A percentile compares a stretch with the other conserved stretches of the same genome.
phyloP scores from a whole-genome alignment of 35 echinoderm and acorn worm species.

The Ptychodera flava region DNA sequence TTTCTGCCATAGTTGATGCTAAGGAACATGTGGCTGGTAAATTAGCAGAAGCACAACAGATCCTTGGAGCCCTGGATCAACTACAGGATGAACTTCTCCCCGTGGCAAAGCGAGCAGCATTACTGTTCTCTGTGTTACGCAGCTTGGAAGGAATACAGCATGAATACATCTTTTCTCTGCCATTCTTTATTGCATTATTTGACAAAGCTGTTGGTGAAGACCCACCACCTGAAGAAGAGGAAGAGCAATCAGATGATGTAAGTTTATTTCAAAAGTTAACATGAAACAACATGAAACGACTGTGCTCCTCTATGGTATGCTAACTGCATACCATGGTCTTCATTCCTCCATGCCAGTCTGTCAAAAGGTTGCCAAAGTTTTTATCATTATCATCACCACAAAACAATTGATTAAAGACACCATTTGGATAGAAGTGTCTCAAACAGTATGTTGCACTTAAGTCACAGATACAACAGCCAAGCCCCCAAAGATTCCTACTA shows the following conservation, averaged over 20 bases:
- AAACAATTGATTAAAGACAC: too few relatives aligned
- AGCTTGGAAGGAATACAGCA: constrained; percentile 69
- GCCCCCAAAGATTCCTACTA: too few relatives aligned
- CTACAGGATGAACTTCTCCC: constrained; percentile 62
- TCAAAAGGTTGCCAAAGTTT: too few relatives aligned
- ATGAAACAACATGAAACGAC: too few relatives aligned
- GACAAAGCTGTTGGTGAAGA: constrained; percentile 86
- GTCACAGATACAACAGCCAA: too few relatives aligned
- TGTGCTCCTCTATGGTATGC: too few relatives aligned
- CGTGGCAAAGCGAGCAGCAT: constrained; percentile 87
- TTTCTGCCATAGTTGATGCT: constrained; percentile 85
- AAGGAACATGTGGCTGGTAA: constrained; percentile 44
- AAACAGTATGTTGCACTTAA: too few relatives aligned
- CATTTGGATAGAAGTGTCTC: too few relatives aligned
- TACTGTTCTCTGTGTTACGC: constrained; percentile 62
- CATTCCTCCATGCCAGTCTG: too few relatives aligned
- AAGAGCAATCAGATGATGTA: constrained; percentile 14
- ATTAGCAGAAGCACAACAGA: constrained; percentile 53
- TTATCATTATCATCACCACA: too few relatives aligned
- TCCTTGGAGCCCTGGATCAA: constrained; percentile 48
- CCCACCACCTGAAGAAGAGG: constrained; percentile 4
- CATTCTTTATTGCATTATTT: constrained; percentile 90
- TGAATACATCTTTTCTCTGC: constrained; percentile 83
- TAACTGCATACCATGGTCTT: too few relatives aligned
- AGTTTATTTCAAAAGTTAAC: too few relatives aligned